A percentile compares a stretch with the other conserved stretches of the same genome.
Conservation (phyloP, 2,888 invertebrate species). For the Adela reaumurella region DNA sequence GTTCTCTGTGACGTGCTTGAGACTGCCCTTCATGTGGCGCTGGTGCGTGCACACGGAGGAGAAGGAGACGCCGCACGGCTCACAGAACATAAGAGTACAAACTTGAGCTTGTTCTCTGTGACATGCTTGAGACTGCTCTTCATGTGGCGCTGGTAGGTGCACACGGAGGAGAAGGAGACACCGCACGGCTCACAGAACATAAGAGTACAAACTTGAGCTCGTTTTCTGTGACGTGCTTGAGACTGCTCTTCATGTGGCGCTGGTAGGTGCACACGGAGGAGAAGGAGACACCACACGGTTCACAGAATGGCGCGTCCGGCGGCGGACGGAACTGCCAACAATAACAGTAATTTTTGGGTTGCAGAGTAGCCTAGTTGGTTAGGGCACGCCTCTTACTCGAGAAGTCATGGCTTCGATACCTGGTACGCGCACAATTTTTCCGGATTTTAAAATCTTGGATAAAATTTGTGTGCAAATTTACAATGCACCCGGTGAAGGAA, state of each 20-base stretch:
- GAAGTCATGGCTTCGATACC: no score
- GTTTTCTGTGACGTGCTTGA: conserved; percentile 37
- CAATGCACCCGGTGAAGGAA: no score
- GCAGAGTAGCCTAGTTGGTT: no score
- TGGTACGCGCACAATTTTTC: no score
- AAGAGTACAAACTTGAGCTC: no score
- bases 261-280: conserved; percentile 32
- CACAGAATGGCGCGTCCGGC: conserved; percentile 20
- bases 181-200: no score
- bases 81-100: no score
- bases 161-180: conserved; percentile 29
- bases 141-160: conserved; percentile 35
- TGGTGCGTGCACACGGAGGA: conserved; percentile 32
- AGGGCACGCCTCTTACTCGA: no score
- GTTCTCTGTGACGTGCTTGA: conserved; percentile 37
- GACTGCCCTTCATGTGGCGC: conserved; percentile 35
- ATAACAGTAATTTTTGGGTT: no score
- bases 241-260: conserved; percentile 35
- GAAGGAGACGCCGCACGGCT: conserved; percentile 35
- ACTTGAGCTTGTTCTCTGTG: conserved; percentile 26
- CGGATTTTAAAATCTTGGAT: no score
- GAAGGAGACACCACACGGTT: conserved; percentile 29
- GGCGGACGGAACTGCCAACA: not conserved
- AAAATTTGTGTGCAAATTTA: no score
- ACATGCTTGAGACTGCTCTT: conserved; percentile 41